phyloP scores from a whole-genome alignment of 1,140 invertebrate genomes.

The Elymnias hypermnestra region DNA sequence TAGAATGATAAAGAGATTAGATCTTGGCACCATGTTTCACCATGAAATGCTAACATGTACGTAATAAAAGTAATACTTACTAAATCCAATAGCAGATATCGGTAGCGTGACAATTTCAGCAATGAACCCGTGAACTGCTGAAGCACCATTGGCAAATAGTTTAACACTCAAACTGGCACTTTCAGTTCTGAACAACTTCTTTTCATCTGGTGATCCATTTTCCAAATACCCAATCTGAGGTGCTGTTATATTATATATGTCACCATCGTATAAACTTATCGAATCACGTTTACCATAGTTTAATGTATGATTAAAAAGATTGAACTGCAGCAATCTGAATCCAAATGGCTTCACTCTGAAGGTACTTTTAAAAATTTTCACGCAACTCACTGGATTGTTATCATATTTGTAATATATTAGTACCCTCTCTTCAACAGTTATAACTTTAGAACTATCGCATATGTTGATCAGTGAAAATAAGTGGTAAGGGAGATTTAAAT shows the following conservation, averaged over 20 bases:
- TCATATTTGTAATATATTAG: conserved; percentile 98
- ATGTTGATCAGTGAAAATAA: conserved; percentile 97
- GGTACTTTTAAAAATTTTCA: conserved; percentile 96
- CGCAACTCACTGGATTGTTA: conserved; percentile 96
- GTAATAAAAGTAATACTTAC: too few species aligned
- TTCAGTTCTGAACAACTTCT: conserved; percentile 84
- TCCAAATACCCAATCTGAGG: conserved; percentile 83
- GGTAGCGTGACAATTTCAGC: conserved; percentile 97
- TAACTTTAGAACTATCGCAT: conserved; percentile 95
- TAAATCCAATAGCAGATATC: conserved; percentile 91
- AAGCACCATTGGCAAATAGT: conserved; percentile 95
- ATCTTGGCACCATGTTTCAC: too few species aligned
- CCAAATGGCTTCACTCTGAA: conserved; percentile 91
- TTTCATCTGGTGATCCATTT: conserved; percentile 82
- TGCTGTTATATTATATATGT: conserved; percentile 91
- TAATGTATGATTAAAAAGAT: conserved; percentile 93
- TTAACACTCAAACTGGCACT: conserved; percentile 92
- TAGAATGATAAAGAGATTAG: too few species aligned
- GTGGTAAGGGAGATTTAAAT: conserved; percentile 93
- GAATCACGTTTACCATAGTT: conserved; percentile 89
- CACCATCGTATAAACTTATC: conserved; percentile 93
- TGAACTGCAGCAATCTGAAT: conserved; percentile 93
- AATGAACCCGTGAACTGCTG: conserved; percentile 95
- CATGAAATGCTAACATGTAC: too few species aligned
- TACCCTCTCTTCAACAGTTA: conserved; percentile 92